Evolutionary conservation across 2,888 invertebrate species (phyloP), one percentile per base, ranked within the genome.

Genomic region (Mesochorus sp.): DNA sequence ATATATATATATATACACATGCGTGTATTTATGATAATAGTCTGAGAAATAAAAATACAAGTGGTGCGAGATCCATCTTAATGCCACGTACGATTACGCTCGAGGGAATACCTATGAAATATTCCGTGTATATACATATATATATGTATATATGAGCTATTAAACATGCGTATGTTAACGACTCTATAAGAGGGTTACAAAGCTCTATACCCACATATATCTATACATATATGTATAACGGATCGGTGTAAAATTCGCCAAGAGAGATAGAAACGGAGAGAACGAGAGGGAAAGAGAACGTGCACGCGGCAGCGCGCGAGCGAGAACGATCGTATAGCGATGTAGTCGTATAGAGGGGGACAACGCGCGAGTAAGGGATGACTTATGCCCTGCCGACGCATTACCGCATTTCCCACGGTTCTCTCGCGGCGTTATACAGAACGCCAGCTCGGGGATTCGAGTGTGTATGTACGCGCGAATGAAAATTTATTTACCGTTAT

Each of bases 401-500:
- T 82, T 82, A 82, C 79, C 79, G 77, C 81, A 80, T 82, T 82
- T 82, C 81, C 80, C 81, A 82, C 81, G 81, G 79, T 82, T 79
- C 80, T 80, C 76, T 57, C 44, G 47, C 24, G 34, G 31, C 73
- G 68, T 68, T n/a, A 49, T 79, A 79, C 28, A 39, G 51, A 51
- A 49, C 71, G 44, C 62, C 62, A 17, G 49, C 34, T 72, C 64
- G 66, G 72, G n/a, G n/a, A n/a, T n/a, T n/a, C n/a, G n/a, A n/a
- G n/a, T n/a, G n/a, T n/a, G 75, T 81, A 79, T 80, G 77, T 80
- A 80, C 80, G 12, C 24, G 72, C 70, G 76, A 77, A 79, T 79
- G 82, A 79, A 77, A 81, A 83, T 84, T 82, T 81, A 84, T 84
- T 83, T 80, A 81, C 81, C 79, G 77, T 71, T 74, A 80, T 44